A percentile compares a stretch with the other conserved stretches of the same genome.
Evolutionary conservation across 1,140 invertebrate species (phyloP).

Genomic region (Conus ventricosus): DNA sequence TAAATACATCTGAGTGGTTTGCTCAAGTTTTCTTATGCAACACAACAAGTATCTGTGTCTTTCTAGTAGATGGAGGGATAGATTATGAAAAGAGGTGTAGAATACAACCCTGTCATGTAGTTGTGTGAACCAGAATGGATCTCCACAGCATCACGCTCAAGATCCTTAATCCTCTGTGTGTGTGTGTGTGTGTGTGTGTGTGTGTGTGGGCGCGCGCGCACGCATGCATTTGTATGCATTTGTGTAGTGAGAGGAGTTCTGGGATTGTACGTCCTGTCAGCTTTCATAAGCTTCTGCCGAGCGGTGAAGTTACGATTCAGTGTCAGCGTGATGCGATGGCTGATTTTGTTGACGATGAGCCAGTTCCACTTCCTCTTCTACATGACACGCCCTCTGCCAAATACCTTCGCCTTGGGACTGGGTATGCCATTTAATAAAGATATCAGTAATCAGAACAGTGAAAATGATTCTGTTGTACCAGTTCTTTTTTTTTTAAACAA

Average conservation of each 20-base stretch:
- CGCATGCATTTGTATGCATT: not conserved
- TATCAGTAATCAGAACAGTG: too few relatives aligned
- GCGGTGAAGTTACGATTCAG: conserved; percentile 83
- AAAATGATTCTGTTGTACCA: too few relatives aligned
- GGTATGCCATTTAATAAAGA: conserved; percentile 79
- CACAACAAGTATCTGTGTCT: too few relatives aligned
- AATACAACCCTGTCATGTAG: too few relatives aligned
- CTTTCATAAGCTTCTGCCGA: conserved; percentile 83
- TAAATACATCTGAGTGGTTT: too few relatives aligned
- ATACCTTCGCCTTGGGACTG: conserved; percentile 94
- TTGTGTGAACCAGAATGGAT: too few relatives aligned
- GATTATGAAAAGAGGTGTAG: too few relatives aligned
- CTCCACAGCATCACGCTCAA: too few relatives aligned
- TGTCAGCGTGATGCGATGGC: conserved; percentile 85
- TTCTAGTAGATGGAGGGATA: too few relatives aligned
- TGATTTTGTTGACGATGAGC: conserved; percentile 87
- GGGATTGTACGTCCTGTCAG: conserved; percentile 83
- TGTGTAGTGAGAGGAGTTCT: conserved; percentile 87
- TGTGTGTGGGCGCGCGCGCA: not conserved
- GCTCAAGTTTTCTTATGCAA: too few relatives aligned
- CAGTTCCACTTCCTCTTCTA: conserved; percentile 99
- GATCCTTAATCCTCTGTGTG: not conserved
- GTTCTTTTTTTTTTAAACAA: too few relatives aligned
- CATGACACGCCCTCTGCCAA: conserved; percentile 93
- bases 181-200: conserved; percentile 4